Percentiles rank a stretch among this genome's conserved stretches.
phyloP scores from a whole-genome alignment of 2,797 vertebrate species.

The Brachyalestes nurse region DNA sequence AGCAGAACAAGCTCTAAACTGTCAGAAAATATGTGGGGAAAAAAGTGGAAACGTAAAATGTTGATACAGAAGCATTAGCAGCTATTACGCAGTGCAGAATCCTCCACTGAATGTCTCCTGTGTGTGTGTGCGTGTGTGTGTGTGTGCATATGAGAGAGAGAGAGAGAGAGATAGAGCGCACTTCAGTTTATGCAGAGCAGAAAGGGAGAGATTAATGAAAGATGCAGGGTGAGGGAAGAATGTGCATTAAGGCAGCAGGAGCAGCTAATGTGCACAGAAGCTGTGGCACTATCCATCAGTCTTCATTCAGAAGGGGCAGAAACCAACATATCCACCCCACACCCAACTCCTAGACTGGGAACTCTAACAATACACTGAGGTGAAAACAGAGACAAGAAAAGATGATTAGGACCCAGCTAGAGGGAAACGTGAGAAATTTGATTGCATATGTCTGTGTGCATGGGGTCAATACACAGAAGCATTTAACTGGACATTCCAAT shows the following conservation, averaged over 20 bases:
- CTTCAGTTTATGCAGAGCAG: conserved; percentile 13
- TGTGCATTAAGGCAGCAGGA: conserved; percentile 48
- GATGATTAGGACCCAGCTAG: not conserved
- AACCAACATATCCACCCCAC: not conserved
- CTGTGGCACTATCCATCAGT: conserved; percentile 41
- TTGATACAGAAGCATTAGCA: too few relatives aligned
- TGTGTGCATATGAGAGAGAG: not conserved
- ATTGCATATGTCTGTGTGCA: not conserved
- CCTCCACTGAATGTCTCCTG: too few relatives aligned
- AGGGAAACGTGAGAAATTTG: not conserved
- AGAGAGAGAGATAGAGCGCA: not conserved
- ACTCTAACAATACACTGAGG: not conserved
- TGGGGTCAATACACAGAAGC: not conserved
- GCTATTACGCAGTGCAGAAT: too few relatives aligned
- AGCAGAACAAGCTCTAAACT: too few relatives aligned
- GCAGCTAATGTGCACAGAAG: conserved; percentile 29
- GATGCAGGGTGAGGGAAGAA: conserved; percentile 19
- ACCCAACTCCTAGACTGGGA: not conserved
- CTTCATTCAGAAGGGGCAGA: conserved; percentile 39
- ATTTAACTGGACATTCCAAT: not conserved
- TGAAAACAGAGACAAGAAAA: not conserved
- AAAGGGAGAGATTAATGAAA: conserved; percentile 43
- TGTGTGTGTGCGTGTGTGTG: too few relatives aligned
- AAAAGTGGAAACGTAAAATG: too few relatives aligned
- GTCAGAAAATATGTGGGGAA: too few relatives aligned